Conservation (phyloP, 2,888 invertebrate genomes). For the Drosophila kokeensis region DNA sequence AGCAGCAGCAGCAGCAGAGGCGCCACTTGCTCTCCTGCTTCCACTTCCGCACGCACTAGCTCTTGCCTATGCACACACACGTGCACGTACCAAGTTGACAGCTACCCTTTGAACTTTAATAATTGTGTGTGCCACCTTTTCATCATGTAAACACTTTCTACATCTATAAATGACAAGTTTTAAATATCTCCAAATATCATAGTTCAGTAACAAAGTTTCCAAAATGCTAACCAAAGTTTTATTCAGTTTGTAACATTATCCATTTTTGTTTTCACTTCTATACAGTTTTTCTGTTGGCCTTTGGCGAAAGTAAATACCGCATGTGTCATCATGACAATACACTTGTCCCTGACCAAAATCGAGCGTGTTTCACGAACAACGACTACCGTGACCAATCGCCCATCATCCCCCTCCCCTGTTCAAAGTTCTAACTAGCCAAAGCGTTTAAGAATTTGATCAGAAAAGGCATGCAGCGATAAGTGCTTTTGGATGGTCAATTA, state of each 20-base stretch:
- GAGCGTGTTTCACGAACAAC: not conserved
- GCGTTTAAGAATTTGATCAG: constrained; percentile 4
- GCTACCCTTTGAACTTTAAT: constrained; percentile 35
- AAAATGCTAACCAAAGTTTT: not conserved
- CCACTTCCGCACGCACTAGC: constrained; percentile 5
- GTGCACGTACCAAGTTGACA: constrained; percentile 55
- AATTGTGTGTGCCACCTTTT: not conserved
- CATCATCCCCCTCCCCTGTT: not conserved
- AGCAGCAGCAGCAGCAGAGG: constrained; percentile 4
- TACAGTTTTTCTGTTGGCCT: not conserved
- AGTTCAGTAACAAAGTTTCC: not conserved
- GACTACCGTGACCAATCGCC: not conserved
- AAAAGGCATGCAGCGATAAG: constrained; percentile 8
- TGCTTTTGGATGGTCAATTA: constrained; percentile 3
- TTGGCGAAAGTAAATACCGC: constrained; percentile 2
- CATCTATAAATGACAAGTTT: not conserved
- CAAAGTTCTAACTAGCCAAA: not conserved
- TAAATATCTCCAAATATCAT: not conserved
- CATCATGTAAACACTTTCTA: not conserved
- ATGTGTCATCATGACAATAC: constrained; percentile 4
- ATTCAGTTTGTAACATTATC: not conserved
- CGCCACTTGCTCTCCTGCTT: not conserved
- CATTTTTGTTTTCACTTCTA: not conserved
- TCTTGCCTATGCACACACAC: constrained; percentile 34
- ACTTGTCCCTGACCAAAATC: constrained; percentile 5